Percentiles rank a stretch among this genome's conserved stretches.
Evolutionary conservation across 2,888 invertebrate genomes (phyloP).

Genomic region (Agriopis marginaria): DNA sequence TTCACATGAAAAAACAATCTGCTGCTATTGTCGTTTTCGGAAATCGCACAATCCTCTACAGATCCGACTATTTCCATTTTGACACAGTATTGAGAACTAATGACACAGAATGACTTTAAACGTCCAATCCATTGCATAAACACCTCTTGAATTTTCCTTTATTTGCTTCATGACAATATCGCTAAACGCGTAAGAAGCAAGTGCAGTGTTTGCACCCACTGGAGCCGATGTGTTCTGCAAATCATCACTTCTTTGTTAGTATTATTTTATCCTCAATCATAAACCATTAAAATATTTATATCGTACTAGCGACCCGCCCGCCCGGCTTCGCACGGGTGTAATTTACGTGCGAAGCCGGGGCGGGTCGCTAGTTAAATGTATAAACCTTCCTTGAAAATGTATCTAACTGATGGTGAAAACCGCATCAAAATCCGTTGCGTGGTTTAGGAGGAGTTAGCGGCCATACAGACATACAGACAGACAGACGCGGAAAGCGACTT

Average conservation of each 20-base stretch:
- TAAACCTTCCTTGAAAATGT: no score
- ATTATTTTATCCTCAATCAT: background rate
- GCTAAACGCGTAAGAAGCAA: background rate
- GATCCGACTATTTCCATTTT: background rate
- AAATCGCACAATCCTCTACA: background rate
- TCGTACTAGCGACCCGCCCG: no score
- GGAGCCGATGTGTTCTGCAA: background rate
- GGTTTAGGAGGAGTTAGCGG: no score
- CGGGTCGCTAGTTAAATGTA: no score
- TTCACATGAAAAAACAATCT: background rate
- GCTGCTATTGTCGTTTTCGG: background rate
- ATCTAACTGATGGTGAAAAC: no score
- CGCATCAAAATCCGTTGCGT: no score
- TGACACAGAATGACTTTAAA: background rate
- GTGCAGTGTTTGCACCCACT: background rate
- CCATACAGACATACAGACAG: no score
- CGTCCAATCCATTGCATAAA: background rate
- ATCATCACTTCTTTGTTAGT: background rate
- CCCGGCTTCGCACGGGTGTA: no score
- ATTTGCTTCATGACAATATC: background rate
- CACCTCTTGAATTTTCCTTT: background rate
- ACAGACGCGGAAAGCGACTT: no score
- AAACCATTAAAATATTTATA: no score
- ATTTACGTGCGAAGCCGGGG: no score
- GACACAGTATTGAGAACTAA: background rate